Evolutionary conservation across 2,797 vertebrate genomes (phyloP), one percentile per base, ranked within the genome.

Genomic region (Typhlichthys subterraneus): DNA sequence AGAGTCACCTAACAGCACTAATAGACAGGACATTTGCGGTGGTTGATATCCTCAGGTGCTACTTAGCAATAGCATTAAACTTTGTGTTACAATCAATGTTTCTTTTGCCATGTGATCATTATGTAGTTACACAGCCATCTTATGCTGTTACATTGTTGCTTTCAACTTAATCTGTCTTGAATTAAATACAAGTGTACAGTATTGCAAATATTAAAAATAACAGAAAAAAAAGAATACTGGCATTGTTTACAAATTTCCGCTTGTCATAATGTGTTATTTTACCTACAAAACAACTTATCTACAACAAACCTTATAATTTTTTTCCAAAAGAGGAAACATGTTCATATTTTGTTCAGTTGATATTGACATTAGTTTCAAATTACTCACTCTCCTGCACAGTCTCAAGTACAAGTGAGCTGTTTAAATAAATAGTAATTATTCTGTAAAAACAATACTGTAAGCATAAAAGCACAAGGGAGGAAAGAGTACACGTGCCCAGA

Each of bases 1-100:
- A 83, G 79, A 81, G 77, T 71, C 77, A 73, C 82, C 78, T 66
- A 65, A 70, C 74, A 73, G 76, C 33, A 77, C 73, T 61, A 73
- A 73, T 42, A 77, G 73, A 64, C 67, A 55, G 45, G 72, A 70
- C 52, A 31, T 67, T 58, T 69, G 58, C 63, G 67, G 57, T 66
- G 58, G 60, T 57, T 77, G 53, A 82, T 69, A 65, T 75, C 50
- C 59, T 63, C 57, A 57, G 57, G 23, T 61, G 53, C 51, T 31
- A 49, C 46, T 70, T 63, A 15, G 62, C 68, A 80, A 42, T 42
- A 42, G 2, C 9, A 42, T 42, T 42, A 9, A 42, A 42, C 38
- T 29, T 29, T 29, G 23, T 29, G 23, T 11, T 11, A 53, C 23
- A 3, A 55, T 46, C 14, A 61, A 0, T 6, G 11, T 8, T 57